phyloP scores from a whole-genome alignment of 2,113 vertebrate genomes.

The Percopsis transmontana region DNA sequence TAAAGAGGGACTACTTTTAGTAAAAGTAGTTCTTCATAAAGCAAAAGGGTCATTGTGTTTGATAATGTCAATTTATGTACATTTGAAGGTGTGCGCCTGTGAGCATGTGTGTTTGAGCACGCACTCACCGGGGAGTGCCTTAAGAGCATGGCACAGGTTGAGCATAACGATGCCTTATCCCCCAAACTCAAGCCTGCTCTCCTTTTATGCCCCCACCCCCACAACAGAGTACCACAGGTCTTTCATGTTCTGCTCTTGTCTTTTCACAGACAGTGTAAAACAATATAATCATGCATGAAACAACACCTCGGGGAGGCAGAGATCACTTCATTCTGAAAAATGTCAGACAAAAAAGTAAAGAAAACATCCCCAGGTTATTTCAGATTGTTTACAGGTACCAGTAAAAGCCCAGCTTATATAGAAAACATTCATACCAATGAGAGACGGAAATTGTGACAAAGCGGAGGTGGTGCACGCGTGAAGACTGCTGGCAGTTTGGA shows the following conservation, averaged over 20 bases:
- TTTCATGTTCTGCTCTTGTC: conserved; percentile 74
- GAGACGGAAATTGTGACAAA: conserved; percentile 62
- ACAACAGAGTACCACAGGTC: conserved; percentile 71
- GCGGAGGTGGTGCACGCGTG: neutral
- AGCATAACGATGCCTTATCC: conserved; percentile 64
- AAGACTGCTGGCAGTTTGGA: conserved; percentile 41
- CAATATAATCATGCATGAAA: conserved; percentile 78
- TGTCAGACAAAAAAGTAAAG: conserved; percentile 58
- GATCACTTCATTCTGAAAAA: conserved; percentile 69
- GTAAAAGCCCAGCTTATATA: conserved; percentile 34
- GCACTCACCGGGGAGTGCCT: conserved; percentile 51
- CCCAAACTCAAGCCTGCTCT: conserved; percentile 13
- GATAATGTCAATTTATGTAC: neutral
- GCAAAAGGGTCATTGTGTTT: too few relatives aligned
- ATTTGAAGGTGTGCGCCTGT: conserved; percentile 23
- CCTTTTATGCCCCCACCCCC: neutral
- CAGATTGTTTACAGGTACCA: conserved; percentile 69
- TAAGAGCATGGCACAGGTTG: conserved; percentile 59
- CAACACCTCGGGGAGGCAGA: conserved; percentile 66
- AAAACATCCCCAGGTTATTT: conserved; percentile 74
- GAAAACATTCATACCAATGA: conserved; percentile 48
- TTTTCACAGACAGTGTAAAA: conserved; percentile 71
- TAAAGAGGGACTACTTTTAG: too few relatives aligned
- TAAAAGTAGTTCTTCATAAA: too few relatives aligned
- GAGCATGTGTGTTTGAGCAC: conserved; percentile 25